These are phyloP conservation scores for Dysmachus trigonus DNA, from an alignment of 2,888 invertebrate genomes.

Conservation along the genomic window DNA sequence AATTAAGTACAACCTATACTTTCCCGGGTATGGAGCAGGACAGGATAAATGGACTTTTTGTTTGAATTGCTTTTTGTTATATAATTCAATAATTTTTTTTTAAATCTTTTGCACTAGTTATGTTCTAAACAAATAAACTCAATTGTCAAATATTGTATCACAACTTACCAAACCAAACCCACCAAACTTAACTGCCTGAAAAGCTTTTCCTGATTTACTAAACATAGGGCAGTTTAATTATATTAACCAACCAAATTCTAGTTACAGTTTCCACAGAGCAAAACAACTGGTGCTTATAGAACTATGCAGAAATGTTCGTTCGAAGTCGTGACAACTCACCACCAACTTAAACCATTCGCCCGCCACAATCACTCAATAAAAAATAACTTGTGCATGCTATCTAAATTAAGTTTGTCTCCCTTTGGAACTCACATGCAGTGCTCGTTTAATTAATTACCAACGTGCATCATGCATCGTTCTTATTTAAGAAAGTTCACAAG, in stretches of 20 bases:
- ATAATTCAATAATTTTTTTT: too few relatives aligned
- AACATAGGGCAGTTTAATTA: not conserved
- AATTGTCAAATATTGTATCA: not conserved
- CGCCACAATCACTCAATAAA: not conserved
- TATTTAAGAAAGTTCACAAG: not conserved
- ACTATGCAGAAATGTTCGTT: not conserved
- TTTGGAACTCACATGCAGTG: slow-evolving; percentile 10
- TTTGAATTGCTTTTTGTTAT: too few relatives aligned
- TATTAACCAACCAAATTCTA: not conserved
- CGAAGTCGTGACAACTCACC: not conserved
- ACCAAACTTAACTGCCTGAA: not conserved
- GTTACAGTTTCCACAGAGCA: not conserved
- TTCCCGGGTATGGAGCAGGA: too few relatives aligned
- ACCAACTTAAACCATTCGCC: not conserved
- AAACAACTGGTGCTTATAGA: not conserved
- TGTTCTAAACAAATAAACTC: not conserved
- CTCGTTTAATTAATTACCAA: slow-evolving; percentile 18
- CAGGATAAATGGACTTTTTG: too few relatives aligned
- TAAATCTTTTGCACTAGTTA: too few relatives aligned
- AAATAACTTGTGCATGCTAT: not conserved
- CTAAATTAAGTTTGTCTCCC: not conserved
- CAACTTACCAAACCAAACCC: not conserved
- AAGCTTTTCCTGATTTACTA: not conserved
- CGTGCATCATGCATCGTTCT: slow-evolving; percentile 2
- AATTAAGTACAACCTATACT: too few relatives aligned